Evolutionary conservation across 2,113 vertebrate genomes (phyloP).

Genomic region (Taurulus bubalis): DNA sequence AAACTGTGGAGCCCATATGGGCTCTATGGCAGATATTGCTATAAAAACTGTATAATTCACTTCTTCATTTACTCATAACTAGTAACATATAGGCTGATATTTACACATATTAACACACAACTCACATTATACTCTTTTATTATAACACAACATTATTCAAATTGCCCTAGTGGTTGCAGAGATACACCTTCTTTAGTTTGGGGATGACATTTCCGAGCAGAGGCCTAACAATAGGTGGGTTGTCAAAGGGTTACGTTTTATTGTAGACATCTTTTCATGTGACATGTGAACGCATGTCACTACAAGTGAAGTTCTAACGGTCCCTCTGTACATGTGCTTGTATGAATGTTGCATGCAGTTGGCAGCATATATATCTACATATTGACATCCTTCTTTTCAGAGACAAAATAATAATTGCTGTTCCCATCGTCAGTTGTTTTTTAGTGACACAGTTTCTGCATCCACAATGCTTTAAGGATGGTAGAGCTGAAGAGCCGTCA

Average conservation of each 20-base stretch:
- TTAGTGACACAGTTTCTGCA: slow-evolving; percentile 7
- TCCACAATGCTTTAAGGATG: not conserved
- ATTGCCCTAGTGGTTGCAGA: no score
- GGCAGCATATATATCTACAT: not conserved
- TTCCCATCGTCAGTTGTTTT: slow-evolving; percentile 19
- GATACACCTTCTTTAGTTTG: no score
- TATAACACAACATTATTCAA: no score
- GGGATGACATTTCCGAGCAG: no score
- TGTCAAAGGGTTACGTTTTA: not conserved
- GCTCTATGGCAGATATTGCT: no score
- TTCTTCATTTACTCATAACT: no score
- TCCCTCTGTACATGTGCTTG: not conserved
- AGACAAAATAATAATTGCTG: slow-evolving; percentile 12
- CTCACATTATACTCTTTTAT: no score
- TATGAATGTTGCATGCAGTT: not conserved
- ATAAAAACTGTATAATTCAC: no score
- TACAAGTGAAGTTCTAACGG: not conserved
- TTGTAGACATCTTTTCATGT: not conserved
- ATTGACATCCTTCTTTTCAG: not conserved
- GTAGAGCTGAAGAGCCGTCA: slow-evolving; percentile 33
- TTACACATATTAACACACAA: no score
- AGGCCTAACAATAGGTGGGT: no score
- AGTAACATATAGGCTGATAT: no score
- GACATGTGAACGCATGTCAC: not conserved
- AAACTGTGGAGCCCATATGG: no score